Percentiles rank a stretch among this genome's conserved stretches.
Evolutionary conservation across 2,113 vertebrate species (phyloP).

Genomic region (Felis chaus): DNA sequence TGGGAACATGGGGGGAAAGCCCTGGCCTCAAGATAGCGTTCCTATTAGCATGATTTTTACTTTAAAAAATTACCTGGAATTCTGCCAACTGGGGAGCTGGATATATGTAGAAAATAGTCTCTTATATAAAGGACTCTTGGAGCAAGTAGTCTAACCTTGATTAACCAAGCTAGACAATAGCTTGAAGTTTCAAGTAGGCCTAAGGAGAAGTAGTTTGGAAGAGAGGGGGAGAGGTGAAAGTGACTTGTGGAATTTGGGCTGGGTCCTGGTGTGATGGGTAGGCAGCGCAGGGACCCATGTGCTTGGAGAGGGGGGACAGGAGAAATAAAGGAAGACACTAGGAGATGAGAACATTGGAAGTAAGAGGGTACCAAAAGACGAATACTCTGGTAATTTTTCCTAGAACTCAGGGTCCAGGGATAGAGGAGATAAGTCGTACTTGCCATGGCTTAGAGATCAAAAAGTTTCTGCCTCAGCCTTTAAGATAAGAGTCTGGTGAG

Average conservation of each 20-base stretch:
- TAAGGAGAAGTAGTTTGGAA: background rate
- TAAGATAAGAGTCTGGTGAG: background rate
- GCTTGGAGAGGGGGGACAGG: background rate
- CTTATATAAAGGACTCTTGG: background rate
- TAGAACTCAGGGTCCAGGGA: background rate
- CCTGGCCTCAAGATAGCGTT: background rate
- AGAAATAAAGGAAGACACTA: background rate
- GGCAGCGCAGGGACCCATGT: background rate
- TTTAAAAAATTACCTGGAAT: background rate
- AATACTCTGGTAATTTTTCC: background rate
- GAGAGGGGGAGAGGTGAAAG: background rate
- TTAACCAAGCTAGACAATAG: background rate
- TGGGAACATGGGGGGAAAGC: background rate
- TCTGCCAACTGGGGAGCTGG: background rate
- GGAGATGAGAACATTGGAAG: background rate
- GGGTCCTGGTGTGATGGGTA: background rate
- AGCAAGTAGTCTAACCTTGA: background rate
- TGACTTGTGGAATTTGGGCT: background rate
- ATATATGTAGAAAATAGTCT: background rate
- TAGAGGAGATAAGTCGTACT: background rate
- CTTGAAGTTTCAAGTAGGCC: background rate
- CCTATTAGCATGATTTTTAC: background rate
- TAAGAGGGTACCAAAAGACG: background rate
- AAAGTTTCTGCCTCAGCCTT: background rate
- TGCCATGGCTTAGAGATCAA: background rate